Base-by-base conservation (phyloP, 2,888 invertebrate species). In the Dichetophora obliterata region DNA sequence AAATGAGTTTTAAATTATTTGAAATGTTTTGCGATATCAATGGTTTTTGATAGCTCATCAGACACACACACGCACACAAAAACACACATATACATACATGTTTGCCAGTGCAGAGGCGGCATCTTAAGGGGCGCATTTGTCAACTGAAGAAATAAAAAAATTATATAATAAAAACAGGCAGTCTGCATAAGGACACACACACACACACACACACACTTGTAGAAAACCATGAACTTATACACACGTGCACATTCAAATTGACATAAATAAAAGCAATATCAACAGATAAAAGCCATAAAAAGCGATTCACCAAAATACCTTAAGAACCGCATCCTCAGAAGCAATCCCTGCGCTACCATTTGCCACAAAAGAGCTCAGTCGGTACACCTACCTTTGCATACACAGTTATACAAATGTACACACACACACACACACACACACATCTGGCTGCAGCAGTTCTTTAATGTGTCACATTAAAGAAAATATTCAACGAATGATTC, bases 1-100 rank as follows among this genome's bases (percentile, higher is more conserved):
- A 72, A 76, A 76, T 72, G 72, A 50, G 71, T 72, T 76, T 76
- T 66, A 76, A 71, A 76, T 76, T 72, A 73, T 73, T 73, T 73
- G 73, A 61, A 73, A 69, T 73, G 66, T 72, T 54, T 70, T 68
- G 52, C 61, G 59, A 73, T 77, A 69, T 68, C 59, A 74, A 70
- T 76, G 24, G 8, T n/a, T 65, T 37, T 37, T 37, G 4, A 37
- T 37, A 8, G 37, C 37, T 37, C 37, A 37, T 1, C 37, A 37
- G 37, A 37, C 31, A 19, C 16, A 59, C 50, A 66, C 52, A 59
- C 61, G 65, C 22, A 63, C 3, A 72, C 63, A 75, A 8, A 11
- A 59, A 5, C 65, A 37, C 16, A 65, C 2, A 65, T 5, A 34
- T 43, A 65, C 65, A 65, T 16, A 37, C 65, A 65, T 16, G 19